phyloP scores from a whole-genome alignment of 2,888 invertebrate species.

The Eupithecia insigniata region DNA sequence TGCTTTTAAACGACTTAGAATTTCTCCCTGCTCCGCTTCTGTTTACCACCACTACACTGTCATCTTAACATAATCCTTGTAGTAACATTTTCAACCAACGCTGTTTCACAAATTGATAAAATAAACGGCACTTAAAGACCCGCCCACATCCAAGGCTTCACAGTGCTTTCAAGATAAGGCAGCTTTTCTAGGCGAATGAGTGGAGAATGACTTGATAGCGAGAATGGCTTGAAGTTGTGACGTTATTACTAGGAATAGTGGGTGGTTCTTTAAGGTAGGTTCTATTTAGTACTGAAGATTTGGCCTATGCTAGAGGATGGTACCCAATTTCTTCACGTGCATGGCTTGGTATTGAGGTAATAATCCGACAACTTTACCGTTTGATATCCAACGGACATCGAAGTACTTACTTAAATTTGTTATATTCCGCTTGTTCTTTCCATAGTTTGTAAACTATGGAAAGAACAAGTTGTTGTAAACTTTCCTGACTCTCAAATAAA shows the following conservation, averaged over 20 bases:
- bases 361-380: background rate
- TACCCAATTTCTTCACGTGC: background rate
- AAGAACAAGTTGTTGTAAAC: too few species aligned
- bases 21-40: background rate
- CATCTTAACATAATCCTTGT: background rate
- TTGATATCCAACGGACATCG: background rate
- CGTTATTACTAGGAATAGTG: background rate
- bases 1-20: background rate
- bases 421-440: background rate
- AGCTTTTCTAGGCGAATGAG: constrained; percentile 40
- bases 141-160: constrained; percentile 39
- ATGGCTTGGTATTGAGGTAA: background rate
- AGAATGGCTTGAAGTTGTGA: constrained; percentile 12
- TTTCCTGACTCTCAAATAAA: background rate
- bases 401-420: too few species aligned
- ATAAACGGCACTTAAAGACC: constrained; percentile 3
- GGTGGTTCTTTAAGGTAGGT: background rate
- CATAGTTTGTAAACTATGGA: background rate
- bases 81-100: constrained; percentile 29
- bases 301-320: background rate
- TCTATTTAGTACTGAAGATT: background rate
- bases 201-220: constrained; percentile 37
- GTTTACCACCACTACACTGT: background rate
- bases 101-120: constrained; percentile 33
- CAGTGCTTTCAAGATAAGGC: constrained; percentile 40